Conservation (phyloP, 2,113 vertebrate species). For the Castor canadensis region DNA sequence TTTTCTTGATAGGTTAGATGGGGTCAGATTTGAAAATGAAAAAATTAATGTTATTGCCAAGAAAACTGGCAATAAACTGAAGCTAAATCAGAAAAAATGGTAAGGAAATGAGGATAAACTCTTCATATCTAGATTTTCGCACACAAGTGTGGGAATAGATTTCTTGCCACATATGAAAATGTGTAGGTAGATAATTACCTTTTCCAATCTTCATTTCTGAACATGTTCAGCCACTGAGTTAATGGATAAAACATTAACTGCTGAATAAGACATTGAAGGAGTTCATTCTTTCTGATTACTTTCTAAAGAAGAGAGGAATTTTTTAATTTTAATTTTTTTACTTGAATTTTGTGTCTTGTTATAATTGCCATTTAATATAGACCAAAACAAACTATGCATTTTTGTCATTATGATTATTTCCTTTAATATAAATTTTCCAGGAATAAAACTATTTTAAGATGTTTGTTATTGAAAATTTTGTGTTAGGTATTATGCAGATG, state of each 20-base stretch:
- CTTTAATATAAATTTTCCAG: not conserved
- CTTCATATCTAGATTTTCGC: not conserved
- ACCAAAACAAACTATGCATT: not conserved
- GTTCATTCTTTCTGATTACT: not conserved
- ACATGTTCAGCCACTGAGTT: not conserved
- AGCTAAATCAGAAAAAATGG: constrained; percentile 92
- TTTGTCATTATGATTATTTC: constrained; percentile 21
- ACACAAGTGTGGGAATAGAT: not conserved
- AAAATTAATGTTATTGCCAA: constrained; percentile 89
- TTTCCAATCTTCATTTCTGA: not conserved
- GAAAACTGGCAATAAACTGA: constrained; percentile 90
- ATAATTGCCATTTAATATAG: not conserved
- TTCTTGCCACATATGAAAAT: not conserved
- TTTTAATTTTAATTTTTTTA: not conserved
- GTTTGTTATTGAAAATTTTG: not conserved
- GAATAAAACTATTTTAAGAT: not conserved
- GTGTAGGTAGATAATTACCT: not conserved
- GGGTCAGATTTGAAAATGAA: constrained; percentile 93
- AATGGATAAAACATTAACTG: not conserved
- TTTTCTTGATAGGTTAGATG: constrained; percentile 90
- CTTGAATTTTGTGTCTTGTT: constrained; percentile 22
- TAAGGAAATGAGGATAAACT: constrained; percentile 73
- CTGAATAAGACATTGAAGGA: not conserved
- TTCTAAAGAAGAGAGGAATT: not conserved
- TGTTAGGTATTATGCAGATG: not conserved